Base-by-base conservation (phyloP, 2,888 invertebrate genomes). In the Meiosimyza decipiens region DNA sequence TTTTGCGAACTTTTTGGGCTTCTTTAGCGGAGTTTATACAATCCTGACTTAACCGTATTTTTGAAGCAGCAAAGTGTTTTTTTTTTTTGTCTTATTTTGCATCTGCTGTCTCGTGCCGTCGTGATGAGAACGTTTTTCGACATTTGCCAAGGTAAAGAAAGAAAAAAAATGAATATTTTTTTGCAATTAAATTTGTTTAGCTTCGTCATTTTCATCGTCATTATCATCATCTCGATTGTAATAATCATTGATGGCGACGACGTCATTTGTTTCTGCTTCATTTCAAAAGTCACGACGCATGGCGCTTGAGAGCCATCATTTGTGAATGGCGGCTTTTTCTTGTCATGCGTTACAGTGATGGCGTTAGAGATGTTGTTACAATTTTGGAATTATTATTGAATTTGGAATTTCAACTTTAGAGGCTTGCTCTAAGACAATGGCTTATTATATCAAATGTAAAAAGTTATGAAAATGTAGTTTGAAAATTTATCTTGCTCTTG, bases 211-310 rank as follows among this genome's bases (percentile, higher is more conserved):
- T 57, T 57, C 68, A 49, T 59, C 59, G 57, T 15, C 49, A 28
- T 28, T 28, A 52, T 52, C 51, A 51, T 22, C 28, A 9, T 11
- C 59, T 6, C 28, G 22, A 57, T 57, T 57, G 16, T 22, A 11
- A n/a, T 57, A 13, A 16, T 18, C 22, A 57, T 57, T 22, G 22
- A 57, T 18, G 16, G 22, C 13, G 57, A 11, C 22, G 22, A 22
- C 13, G 49, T 16, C 18, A 9, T 28, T 73, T 74, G 73, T 78
- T 77, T 76, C 74, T 76, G 75, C 75, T 73, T 76, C 75, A 73
- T 73, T 75, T 75, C 71, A 76, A 76, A 75, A 77, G 79, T 79
- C 79, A 79, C 79, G 79, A 78, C 71, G 57, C 65, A 16, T 64
- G 50, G 60, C 74, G 65, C 51, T 64, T n/a, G 51, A 64, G 64